A percentile compares a stretch with the other conserved stretches of the same genome.
Evolutionary conservation across 2,797 vertebrate genomes (phyloP).

Genomic region (Linurgus olivaceus): DNA sequence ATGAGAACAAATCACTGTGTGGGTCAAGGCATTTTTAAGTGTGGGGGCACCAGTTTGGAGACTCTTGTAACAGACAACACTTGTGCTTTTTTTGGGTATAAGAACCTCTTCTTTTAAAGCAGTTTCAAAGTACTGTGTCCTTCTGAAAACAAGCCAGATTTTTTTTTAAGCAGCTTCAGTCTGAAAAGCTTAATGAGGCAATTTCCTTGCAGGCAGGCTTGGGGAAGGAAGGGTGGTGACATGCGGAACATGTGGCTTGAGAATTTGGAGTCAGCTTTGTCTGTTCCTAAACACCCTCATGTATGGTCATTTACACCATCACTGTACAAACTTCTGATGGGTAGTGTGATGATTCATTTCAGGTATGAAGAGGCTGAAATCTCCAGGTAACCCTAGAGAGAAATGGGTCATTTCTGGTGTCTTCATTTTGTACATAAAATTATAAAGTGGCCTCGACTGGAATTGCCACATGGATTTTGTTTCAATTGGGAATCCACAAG

Average conservation of each 20-base stretch:
- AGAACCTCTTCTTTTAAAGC: background rate
- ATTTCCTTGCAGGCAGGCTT: slow-evolving; percentile 38
- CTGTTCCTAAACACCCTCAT: background rate
- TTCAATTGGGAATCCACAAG: background rate
- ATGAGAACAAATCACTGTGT: background rate
- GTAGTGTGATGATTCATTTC: background rate
- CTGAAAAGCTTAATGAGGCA: slow-evolving; percentile 41
- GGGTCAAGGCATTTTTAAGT: background rate
- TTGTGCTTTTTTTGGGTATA: fast-evolving
- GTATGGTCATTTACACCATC: background rate
- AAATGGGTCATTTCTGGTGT: background rate
- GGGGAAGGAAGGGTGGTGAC: slow-evolving; percentile 52
- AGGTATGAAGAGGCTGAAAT: background rate
- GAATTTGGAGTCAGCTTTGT: background rate
- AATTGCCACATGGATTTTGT: background rate
- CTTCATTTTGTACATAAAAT: background rate
- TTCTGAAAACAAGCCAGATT: slow-evolving; percentile 16
- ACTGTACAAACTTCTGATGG: background rate
- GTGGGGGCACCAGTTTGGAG: background rate
- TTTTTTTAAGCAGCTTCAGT: background rate
- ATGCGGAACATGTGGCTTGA: background rate
- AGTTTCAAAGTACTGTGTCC: background rate
- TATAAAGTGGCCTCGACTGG: background rate
- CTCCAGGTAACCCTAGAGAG: background rate
- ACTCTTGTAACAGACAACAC: background rate